Evolutionary conservation across 2,113 vertebrate species (phyloP), one percentile per base, ranked within the genome.

Genomic region (Lagenorhynchus albirostris): DNA sequence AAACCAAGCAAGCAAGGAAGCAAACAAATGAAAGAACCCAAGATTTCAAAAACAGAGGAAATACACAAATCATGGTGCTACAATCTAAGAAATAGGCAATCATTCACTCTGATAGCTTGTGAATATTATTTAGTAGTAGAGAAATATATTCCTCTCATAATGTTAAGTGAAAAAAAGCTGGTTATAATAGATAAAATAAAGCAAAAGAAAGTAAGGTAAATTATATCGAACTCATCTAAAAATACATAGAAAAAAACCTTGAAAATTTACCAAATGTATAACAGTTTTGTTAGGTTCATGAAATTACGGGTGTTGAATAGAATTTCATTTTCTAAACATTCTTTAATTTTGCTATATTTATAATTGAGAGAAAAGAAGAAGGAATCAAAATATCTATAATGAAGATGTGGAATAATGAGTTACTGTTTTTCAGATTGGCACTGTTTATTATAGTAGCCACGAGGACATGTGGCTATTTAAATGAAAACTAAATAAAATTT

Each of bases 401-500:
- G 82, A 94, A 90, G 71, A 55, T 67, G 20, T 25, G n/a, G 47
- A 95, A 91, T 44, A 81, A 77, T 65, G 68, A 90, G 17, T 76
- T 80, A 23, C 11, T 85, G 21, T 92, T 83, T 95, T 65, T 44
- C 86, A 84, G 25, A 79, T 29, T 44, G 60, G 11, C 25, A 68
- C 8, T 55, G 29, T 90, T 85, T 79, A 70, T 86, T 31, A 63
- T 47, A 17, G 26, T 12, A 68, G 15, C 62, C 13, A 50, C 2
- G 5, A 79, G 29, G 79, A 92, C 10, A 79, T 8, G 3, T 36
- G 38, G 36, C 31, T 89, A 53, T 87, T 92, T 58, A 86, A 36
- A 65, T 94, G 79, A 89, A 92, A 95, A 80, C 93, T 50, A 89
- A 94, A 29, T 67, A 79, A 79, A 94, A 92, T 76, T 14, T 79